A percentile compares a stretch with the other conserved stretches of the same genome.
phyloP scores from a whole-genome alignment of 2,797 vertebrate species.

The Choloepus didactylus region DNA sequence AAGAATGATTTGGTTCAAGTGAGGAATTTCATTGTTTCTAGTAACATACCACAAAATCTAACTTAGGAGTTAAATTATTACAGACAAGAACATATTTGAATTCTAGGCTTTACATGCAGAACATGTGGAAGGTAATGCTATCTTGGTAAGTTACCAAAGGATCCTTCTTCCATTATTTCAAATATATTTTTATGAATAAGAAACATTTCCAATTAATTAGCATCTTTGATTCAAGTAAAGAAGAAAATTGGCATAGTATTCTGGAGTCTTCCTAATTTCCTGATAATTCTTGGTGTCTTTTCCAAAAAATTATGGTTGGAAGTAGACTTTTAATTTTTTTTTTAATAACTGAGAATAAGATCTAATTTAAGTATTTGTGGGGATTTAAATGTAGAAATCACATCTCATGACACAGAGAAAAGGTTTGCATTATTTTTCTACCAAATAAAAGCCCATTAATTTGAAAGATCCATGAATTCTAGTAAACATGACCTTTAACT shows the following conservation, averaged over 20 bases:
- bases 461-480: neutral
- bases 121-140: neutral
- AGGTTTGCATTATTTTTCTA: neutral
- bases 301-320: neutral
- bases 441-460: neutral
- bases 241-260: neutral
- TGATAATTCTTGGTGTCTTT: neutral
- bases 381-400: neutral
- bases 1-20: neutral
- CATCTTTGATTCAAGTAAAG: constrained; percentile 22
- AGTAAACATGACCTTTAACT: neutral
- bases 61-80: neutral
- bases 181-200: constrained; percentile 48
- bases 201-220: constrained; percentile 52
- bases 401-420: neutral
- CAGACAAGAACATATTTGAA: neutral
- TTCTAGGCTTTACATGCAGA: neutral
- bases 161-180: constrained; percentile 8
- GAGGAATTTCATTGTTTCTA: neutral
- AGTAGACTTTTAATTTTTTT: neutral
- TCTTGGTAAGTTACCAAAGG: neutral
- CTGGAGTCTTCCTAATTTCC: neutral
- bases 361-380: neutral
- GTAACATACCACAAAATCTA: neutral
- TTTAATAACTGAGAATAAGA: neutral